phyloP scores from a whole-genome alignment of 2,888 invertebrate genomes.

The Augochlorella aurata region DNA sequence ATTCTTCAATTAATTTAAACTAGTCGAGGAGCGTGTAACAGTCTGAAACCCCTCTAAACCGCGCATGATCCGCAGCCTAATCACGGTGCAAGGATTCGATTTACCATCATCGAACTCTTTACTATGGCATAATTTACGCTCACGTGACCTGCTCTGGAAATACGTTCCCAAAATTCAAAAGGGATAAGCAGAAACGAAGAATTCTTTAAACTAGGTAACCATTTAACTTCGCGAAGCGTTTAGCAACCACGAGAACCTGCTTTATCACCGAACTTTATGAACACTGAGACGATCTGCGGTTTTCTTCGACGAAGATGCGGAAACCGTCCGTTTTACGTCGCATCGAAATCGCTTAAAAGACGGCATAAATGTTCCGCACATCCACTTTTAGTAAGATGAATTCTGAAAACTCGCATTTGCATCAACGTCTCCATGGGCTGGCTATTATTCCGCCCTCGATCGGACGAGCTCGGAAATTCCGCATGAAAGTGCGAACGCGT shows the following conservation, averaged over 20 bases:
- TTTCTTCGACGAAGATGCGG: background rate
- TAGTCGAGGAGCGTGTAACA: no score
- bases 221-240: background rate
- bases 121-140: no score
- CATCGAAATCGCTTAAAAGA: background rate
- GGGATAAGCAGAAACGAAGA: background rate
- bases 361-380: background rate
- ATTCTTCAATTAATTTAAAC: no score
- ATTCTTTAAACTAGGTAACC: background rate
- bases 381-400: background rate
- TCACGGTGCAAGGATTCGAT: no score
- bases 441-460: background rate
- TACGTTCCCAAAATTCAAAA: no score
- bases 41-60: no score
- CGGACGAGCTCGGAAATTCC: background rate
- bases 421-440: background rate
- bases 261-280: background rate
- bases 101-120: no score
- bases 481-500: background rate
- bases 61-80: no score
- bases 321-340: background rate
- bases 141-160: no score
- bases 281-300: background rate
- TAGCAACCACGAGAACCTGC: background rate
- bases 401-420: background rate